phyloP scores from a whole-genome alignment of 2,888 invertebrate genomes.

The Gnatocerus cornutus region DNA sequence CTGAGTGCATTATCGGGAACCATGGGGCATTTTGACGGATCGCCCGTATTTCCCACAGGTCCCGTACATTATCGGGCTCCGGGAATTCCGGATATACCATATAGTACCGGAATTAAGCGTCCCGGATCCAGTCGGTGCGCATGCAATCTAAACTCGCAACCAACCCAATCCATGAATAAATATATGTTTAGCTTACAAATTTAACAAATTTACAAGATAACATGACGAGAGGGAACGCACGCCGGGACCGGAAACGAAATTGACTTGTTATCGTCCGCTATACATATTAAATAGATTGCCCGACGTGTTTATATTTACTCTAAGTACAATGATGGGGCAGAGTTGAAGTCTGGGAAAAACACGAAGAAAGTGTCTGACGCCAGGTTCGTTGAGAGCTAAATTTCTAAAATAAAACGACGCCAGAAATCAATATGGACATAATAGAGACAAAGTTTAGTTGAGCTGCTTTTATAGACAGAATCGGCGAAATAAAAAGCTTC shows the following conservation, averaged over 20 bases:
- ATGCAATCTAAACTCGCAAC: slow-evolving; percentile 42
- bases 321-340: slow-evolving; percentile 8
- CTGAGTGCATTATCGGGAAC: slow-evolving; percentile 34
- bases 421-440: too few species aligned
- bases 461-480: too few species aligned
- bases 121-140: slow-evolving; percentile 38
- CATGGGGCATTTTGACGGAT: slow-evolving; percentile 61
- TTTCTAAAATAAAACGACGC: too few species aligned
- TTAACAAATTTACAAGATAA: slow-evolving; percentile 52
- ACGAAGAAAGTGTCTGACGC: too few species aligned
- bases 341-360: not conserved
- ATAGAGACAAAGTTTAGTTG: too few species aligned
- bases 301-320: slow-evolving; percentile 43
- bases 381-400: too few species aligned
- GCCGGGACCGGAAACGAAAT: slow-evolving; percentile 47
- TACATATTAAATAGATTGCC: slow-evolving; percentile 46
- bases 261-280: slow-evolving; percentile 49
- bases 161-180: slow-evolving; percentile 59
- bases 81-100: slow-evolving; percentile 48
- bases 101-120: slow-evolving; percentile 17
- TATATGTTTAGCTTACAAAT: slow-evolving; percentile 56
- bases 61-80: slow-evolving; percentile 61
- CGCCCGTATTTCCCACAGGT: slow-evolving; percentile 63
- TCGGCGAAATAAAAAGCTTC: too few species aligned
- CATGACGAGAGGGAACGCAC: slow-evolving; percentile 44